Base-by-base conservation (phyloP, 2,113 vertebrate genomes). In the Penelope pileata region DNA sequence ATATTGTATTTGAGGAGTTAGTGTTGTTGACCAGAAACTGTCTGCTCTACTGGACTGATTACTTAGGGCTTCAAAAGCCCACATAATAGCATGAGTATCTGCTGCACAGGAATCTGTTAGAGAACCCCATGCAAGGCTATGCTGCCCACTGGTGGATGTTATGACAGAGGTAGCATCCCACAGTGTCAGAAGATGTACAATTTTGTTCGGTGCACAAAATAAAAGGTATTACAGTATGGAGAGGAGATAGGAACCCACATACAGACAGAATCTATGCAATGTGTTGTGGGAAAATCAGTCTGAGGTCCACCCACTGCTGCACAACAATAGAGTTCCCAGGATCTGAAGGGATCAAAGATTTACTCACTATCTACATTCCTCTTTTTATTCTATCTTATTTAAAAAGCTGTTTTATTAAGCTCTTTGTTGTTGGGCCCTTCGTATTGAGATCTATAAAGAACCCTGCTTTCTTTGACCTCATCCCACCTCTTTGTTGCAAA, bases 21-120 rank as follows among this genome's bases (percentile, higher is more conserved):
- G 14, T 23, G 30, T 34, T 11, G 47, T 48, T 62, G 62, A 69
- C 17, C 30, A n/a, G 53, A 21, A 13, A 4, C 19, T 1, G 7
- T 34, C 45, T 47, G 15, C 38, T 26, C 18, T 66, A 10, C 29
- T 21, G 36, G 36, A 27, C 2, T 30, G 43, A 17, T 27, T 53
- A 40, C 42, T 19, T 34, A 7, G 18, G 36, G 30, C 23, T 59
- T 26, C 40, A 70, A 32, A 51, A 43, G 18, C 17, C 27, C 1
- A 0, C 32, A 50, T 0, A 1, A 32, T 27, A 43, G 63, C 24
- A 70, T 32, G 2, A 47, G 40, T 17, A 56, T 30, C 19, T 34
- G 32, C 34, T 43, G 56, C 42, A 18, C 7, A 6, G 22, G 64
- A 72, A 58, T 45, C 58, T 58, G 17, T 15, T 64, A 34, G n/a